Evolutionary conservation across 2,113 vertebrate genomes (phyloP).

Genomic region (Gymnobelideus leadbeateri): DNA sequence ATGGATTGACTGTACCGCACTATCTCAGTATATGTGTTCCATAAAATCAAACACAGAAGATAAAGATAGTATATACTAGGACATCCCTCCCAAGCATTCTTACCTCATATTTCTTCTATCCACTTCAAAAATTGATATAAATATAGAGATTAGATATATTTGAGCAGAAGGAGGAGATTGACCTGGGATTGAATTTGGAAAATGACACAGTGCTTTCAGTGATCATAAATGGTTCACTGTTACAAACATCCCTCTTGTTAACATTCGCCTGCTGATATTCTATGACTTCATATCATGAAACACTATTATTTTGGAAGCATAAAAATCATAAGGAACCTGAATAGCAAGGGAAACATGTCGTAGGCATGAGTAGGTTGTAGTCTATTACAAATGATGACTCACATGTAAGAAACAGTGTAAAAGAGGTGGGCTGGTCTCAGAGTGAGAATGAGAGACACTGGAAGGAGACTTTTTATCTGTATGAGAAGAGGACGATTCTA

Average conservation of each 20-base stretch:
- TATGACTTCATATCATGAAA: not conserved
- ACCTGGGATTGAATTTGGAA: not conserved
- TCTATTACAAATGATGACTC: not conserved
- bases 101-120: not conserved
- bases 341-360: not conserved
- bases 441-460: not conserved
- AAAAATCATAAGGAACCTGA: not conserved
- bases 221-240: not conserved
- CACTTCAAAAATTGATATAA: not conserved
- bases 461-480: not conserved
- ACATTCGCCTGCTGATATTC: not conserved
- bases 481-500: not conserved
- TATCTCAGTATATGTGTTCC: not conserved
- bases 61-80: not conserved
- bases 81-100: not conserved
- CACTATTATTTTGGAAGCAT: not conserved
- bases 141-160: not conserved
- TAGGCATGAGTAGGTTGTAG: not conserved
- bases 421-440: not conserved
- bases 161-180: not conserved
- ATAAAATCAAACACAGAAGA: not conserved
- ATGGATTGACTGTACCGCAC: not conserved
- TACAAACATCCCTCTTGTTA: not conserved
- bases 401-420: not conserved
- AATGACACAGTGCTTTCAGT: not conserved